Base-by-base conservation (phyloP, 2,113 vertebrate genomes). In the Chloropsis cyanopogon region DNA sequence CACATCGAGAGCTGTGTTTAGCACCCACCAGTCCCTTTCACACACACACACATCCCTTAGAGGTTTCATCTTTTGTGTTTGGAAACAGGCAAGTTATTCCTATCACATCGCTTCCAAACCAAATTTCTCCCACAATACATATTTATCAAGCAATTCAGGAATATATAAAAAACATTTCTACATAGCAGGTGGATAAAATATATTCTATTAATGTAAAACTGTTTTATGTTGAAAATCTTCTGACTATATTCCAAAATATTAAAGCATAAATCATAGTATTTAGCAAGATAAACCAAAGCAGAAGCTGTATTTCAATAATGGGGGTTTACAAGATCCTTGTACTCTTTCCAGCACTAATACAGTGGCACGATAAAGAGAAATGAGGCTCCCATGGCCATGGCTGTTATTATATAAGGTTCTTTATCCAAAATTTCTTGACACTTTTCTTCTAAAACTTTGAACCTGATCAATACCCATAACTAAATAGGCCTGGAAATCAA, bases 401-500 rank as follows among this genome's bases (percentile, higher is more conserved):
- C 94, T 94, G 53, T 82, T 95, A 89, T 71, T 88, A 26, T 24
- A 76, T 76, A 91, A 94, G 64, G 83, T 92, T 96, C 91, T 90
- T 80, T 76, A 95, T 93, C 59, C 82, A 82, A 93, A 97, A 94
- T 81, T 92, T 96, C 96, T 79, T 93, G 90, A 83, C 21, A 28
- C 65, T 88, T 97, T 76, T 83, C 60, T 96, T 95, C 75, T 92
- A 93, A 96, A 91, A 88, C 22, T 89, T 97, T 65, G 19, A 71
- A 95, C 76, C 60, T 88, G 88, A 96, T 97, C 97, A 95, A 97
- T 97, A 97, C 4, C 7, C 87, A 88, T 95, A 96, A 95, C 57
- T 95, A 97, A 97, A 95, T 3, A 89, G 91, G 95, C 88, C 91
- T 96, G 90, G 95, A 97, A 97, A 98, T 96, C 96, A 97, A 97